Conservation (phyloP, 1,140 invertebrate genomes). For the Brachionus calyciflorus region DNA sequence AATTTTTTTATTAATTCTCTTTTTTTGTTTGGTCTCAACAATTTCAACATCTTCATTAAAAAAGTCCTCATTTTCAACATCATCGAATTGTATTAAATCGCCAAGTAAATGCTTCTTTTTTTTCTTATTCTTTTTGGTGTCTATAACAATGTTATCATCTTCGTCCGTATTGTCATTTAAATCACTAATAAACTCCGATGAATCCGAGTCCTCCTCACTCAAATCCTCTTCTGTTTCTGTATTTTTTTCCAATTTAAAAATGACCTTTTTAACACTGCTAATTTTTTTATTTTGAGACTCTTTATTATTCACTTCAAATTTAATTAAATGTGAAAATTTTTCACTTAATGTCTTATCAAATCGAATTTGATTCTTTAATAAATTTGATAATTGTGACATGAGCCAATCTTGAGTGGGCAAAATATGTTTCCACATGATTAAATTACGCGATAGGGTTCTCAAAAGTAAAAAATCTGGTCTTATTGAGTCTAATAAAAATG, state of each 20-base stretch:
- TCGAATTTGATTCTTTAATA: background rate
- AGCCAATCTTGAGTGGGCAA: conserved; percentile 20
- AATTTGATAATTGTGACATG: background rate
- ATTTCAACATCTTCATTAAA: conserved; percentile 6
- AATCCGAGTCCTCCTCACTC: background rate
- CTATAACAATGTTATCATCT: conserved; percentile 39
- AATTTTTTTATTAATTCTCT: background rate
- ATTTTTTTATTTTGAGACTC: background rate
- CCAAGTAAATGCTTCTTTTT: conserved; percentile 11
- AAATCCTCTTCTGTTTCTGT: background rate
- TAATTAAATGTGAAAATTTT: conserved; percentile 23
- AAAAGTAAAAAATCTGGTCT: conserved; percentile 86
- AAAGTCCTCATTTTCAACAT: conserved; percentile 45
- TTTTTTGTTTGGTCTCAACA: background rate
- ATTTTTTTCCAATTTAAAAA: background rate
- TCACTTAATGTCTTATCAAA: conserved; percentile 24
- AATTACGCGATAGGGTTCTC: conserved; percentile 56
- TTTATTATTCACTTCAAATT: background rate
- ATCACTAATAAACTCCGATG: conserved; percentile 29
- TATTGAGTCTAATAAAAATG: conserved; percentile 85
- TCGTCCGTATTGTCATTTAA: conserved; percentile 34
- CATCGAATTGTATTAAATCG: conserved; percentile 45
- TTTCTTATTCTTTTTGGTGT: background rate
- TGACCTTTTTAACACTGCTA: background rate
- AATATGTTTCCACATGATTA: conserved; percentile 42